phyloP scores from a whole-genome alignment of 2,888 invertebrate species.

The Drosophila prolongata region DNA sequence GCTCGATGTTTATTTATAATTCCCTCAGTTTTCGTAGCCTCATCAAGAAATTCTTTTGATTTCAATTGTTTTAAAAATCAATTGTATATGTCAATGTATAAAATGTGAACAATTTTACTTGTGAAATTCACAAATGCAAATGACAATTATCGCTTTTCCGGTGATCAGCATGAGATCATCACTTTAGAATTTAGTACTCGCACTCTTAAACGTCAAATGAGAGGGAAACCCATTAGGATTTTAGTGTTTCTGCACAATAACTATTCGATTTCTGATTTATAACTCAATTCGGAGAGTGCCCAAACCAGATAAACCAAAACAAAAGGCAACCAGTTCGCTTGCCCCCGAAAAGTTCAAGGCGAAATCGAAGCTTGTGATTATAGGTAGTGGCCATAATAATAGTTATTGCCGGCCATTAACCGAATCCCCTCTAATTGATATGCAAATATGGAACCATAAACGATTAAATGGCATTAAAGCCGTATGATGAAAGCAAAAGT shows the following conservation, averaged over 20 bases:
- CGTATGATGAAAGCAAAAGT: slow-evolving; percentile 67
- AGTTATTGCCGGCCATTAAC: slow-evolving; percentile 47
- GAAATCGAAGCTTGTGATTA: slow-evolving; percentile 22
- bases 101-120: slow-evolving; percentile 53
- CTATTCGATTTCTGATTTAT: slow-evolving; percentile 27
- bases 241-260: slow-evolving; percentile 1
- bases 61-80: slow-evolving; percentile 47
- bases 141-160: slow-evolving; percentile 36
- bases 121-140: slow-evolving; percentile 39
- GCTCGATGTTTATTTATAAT: slow-evolving; percentile 43
- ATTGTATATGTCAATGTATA: slow-evolving; percentile 49
- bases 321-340: slow-evolving; percentile 15
- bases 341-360: slow-evolving; percentile 39
- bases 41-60: slow-evolving; percentile 39
- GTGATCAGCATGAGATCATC: slow-evolving; percentile 72
- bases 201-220: neutral
- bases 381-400: slow-evolving; percentile 46
- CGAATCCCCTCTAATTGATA: slow-evolving; percentile 36
- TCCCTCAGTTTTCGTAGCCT: slow-evolving; percentile 17
- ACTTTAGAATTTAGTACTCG: slow-evolving; percentile 29
- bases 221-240: neutral
- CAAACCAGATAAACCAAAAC: neutral
- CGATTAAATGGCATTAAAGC: slow-evolving; percentile 17
- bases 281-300: slow-evolving; percentile 3
- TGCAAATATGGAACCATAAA: slow-evolving; percentile 43